Evolutionary conservation across 2,797 vertebrate genomes (phyloP).

Genomic region (Tiaroga cobitis): DNA sequence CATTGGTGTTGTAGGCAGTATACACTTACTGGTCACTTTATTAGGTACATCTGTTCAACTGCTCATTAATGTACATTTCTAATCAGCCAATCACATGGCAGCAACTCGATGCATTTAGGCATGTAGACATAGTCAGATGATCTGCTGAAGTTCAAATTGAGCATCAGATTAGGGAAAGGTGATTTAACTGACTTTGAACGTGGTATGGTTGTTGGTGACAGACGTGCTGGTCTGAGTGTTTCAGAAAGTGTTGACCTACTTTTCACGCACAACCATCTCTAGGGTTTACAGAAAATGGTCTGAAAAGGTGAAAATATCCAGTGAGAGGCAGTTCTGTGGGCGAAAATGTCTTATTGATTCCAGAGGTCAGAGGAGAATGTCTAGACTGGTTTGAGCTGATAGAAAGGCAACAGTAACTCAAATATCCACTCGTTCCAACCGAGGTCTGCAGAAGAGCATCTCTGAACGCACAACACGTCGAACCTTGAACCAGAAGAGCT

Average conservation of each 20-base stretch:
- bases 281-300: too few species aligned
- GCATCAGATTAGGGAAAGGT: background rate
- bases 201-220: too few species aligned
- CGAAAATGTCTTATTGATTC: conserved; percentile 45
- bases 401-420: background rate
- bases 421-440: background rate
- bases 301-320: too few species aligned
- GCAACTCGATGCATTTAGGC: background rate
- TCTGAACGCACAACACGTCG: too few species aligned
- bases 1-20: background rate
- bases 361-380: conserved; percentile 56
- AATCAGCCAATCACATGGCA: background rate
- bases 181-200: background rate
- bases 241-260: background rate
- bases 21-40: background rate
- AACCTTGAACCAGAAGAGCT: background rate
- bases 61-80: background rate
- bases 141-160: background rate
- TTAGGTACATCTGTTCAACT: background rate
- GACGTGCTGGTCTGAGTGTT: too few species aligned
- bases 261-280: background rate
- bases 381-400: background rate
- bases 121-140: background rate
- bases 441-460: background rate
- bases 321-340: background rate